Evolutionary conservation across 1,140 invertebrate species (phyloP), one percentile per base, ranked within the genome.

Genomic region (Drepana arcuata): DNA sequence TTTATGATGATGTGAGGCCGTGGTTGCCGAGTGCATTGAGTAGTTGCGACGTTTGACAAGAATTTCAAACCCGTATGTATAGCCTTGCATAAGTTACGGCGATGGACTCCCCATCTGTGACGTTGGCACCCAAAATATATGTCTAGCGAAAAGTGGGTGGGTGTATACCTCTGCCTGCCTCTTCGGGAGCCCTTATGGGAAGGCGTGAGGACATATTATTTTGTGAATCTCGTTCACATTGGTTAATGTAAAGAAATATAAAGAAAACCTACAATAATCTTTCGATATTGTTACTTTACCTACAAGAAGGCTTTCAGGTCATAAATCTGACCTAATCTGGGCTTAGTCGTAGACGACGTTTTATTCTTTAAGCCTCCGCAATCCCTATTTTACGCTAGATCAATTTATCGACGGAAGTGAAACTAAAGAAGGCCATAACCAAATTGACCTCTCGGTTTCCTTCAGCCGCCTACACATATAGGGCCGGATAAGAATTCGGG

Each of bases 361-460:
- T 37, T 27, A 27, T 36, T 27, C 28, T 24, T 16, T 29, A 16
- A 42, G 24, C 24, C 24, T 23, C 29, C 34, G 33, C 34, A 13
- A 27, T 36, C 25, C 34, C 18, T 36, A 54, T 54, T 54, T 45
- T 16, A 48, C 45, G 34, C 38, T 36, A 48, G 41, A 46, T 39
- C 46, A 36, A 54, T 49, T 49, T n/a, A 53, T 53, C 36, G 31
- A 24, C 13, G 23, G 14, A 34, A 40, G n/a, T n/a, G n/a, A n/a
- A n/a, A n/a, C n/a, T n/a, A 43, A 44, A 39, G 38, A 32, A 47
- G 40, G 34, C 25, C 34, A 30, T 36, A 33, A 39, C 21, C 11
- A 18, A 40, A 38, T 55, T 55, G 56, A 51, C 47, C 47, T 28
- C 14, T 31, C 30, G 39, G 30, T 58, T 49, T 39, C 41, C 35